Evolutionary conservation across 2,888 invertebrate species (phyloP).

Genomic region (Tinea pellionella): DNA sequence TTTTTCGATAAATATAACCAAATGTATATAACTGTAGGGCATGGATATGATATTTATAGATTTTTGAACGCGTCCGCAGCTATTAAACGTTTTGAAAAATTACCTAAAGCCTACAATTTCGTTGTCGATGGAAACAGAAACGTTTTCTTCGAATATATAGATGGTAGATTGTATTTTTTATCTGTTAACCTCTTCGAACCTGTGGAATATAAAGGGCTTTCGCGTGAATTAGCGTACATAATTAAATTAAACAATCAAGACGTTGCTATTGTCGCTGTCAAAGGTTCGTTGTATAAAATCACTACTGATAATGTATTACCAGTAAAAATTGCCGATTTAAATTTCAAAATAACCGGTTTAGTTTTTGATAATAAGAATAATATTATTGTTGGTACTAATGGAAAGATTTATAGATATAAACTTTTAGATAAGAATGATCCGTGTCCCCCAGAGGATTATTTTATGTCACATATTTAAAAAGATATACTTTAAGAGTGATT

Average conservation of each 20-base stretch:
- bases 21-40: constrained; percentile 54
- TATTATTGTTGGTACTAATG: constrained; percentile 54
- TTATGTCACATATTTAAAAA: constrained; percentile 34
- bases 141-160: constrained; percentile 51
- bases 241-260: constrained; percentile 45
- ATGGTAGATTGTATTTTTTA: constrained; percentile 53
- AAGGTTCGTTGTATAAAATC: constrained; percentile 45
- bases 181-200: constrained; percentile 49
- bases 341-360: constrained; percentile 54
- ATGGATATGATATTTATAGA: constrained; percentile 46
- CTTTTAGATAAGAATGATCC: constrained; percentile 46
- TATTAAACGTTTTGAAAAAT: constrained; percentile 48
- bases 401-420: constrained; percentile 55
- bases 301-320: constrained; percentile 46
- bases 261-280: constrained; percentile 52
- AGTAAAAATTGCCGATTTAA: constrained; percentile 46
- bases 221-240: constrained; percentile 52
- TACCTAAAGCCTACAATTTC: constrained; percentile 54
- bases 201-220: constrained; percentile 55
- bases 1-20: constrained; percentile 49
- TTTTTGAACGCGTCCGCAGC: constrained; percentile 55
- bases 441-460: constrained; percentile 55
- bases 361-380: constrained; percentile 50
- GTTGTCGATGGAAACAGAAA: constrained; percentile 48
- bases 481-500: too few relatives aligned